Base-by-base conservation (phyloP, 2,888 invertebrate genomes). In the Phasia obesa region DNA sequence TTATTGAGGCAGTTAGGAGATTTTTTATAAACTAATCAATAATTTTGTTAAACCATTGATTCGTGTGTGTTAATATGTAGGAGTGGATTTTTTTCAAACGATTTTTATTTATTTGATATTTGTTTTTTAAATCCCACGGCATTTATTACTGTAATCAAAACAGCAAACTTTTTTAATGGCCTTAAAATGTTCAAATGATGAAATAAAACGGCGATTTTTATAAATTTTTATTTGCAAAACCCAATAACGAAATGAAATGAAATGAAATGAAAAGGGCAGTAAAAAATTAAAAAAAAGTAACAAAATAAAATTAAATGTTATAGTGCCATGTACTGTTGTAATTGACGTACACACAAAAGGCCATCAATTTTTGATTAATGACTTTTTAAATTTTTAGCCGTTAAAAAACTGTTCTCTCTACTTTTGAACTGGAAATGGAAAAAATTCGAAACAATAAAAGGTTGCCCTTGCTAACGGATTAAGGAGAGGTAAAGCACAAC, bases 291-390 rank as follows among this genome's bases (percentile, higher is more conserved):
- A 35, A 31, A 11, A 35, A 35, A 19, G 19, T 9, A 49, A 51
- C 23, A 67, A 81, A 59, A 76, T 53, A 51, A 55, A 67, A 60
- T 71, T 49, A 21, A 35, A 35, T 35, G 35, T 35, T 35, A 11
- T 35, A 11, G 9, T 35, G 11, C 35, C 0, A 35, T 60, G 60
- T 71, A 35, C 38, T 65, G 23, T 70, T 78, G 71, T 73, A 83
- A 71, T 79, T 65, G 83, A 70, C 57, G 74, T 53, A 44, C 55
- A 76, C 55, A 60, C 21, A 55, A 53, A 71, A 70, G 55, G 47
- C 75, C 75, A 84, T 84, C 85, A 84, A 84, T 81, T 71, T 85
- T 85, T 84, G 85, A 85, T 85, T 82, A 85, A 85, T 85, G 82
- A 82, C 77, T 82, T 82, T 85, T 85, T 71, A 82, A 84, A 85